Conservation (phyloP, 2,888 invertebrate genomes). For the Dorcus parallelipipedus region DNA sequence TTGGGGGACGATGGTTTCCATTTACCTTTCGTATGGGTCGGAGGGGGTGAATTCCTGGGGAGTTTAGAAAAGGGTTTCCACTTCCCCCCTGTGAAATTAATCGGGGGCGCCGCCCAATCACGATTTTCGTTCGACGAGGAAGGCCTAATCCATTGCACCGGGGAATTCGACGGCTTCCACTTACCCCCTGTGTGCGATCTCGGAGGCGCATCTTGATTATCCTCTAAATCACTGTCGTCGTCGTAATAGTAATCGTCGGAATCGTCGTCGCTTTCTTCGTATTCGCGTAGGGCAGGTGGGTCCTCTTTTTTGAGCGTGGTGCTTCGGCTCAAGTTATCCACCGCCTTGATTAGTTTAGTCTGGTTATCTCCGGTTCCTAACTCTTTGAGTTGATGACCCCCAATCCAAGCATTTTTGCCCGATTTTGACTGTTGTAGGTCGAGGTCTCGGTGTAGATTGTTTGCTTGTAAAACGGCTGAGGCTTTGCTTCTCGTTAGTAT, state of each 20-base stretch:
- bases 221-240: slow-evolving; percentile 38
- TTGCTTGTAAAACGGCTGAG: slow-evolving; percentile 42
- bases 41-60: slow-evolving; percentile 24
- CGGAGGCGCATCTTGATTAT: slow-evolving; percentile 52
- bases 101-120: slow-evolving; percentile 58
- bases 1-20: slow-evolving; percentile 54
- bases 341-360: slow-evolving; percentile 62
- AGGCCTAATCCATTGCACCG: slow-evolving; percentile 37
- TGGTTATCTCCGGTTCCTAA: slow-evolving; percentile 57
- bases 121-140: slow-evolving; percentile 24
- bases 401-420: slow-evolving; percentile 61
- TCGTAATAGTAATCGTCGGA: slow-evolving; percentile 55
- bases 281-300: slow-evolving; percentile 39
- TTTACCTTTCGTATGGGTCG: slow-evolving; percentile 49
- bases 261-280: slow-evolving; percentile 39
- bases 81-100: slow-evolving; percentile 60
- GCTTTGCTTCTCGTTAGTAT: slow-evolving; percentile 50
- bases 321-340: slow-evolving; percentile 59
- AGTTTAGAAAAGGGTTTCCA: slow-evolving; percentile 54
- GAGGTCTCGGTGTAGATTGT: slow-evolving; percentile 9
- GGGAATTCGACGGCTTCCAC: slow-evolving; percentile 64
- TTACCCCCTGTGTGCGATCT: slow-evolving; percentile 64
- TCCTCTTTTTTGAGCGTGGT: slow-evolving; percentile 41
- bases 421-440: slow-evolving; percentile 37
- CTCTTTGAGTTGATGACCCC: slow-evolving; percentile 57